phyloP scores from a whole-genome alignment of 1,140 invertebrate genomes.

The Reticulitermes speratus region DNA sequence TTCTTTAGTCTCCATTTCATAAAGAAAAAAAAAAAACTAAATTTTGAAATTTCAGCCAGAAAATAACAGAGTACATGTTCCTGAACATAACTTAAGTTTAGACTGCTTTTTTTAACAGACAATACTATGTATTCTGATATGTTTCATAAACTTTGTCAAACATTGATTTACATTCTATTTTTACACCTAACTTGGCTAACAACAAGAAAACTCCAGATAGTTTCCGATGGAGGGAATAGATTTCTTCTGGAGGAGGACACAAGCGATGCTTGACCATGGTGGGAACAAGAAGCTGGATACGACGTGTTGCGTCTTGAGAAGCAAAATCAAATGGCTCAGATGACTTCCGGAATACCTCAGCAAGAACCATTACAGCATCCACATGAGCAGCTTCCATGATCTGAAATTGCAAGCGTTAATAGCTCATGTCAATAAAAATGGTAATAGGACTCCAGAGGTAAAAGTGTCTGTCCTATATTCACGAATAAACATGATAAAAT shows the following conservation, averaged over 20 bases:
- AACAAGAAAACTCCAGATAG: constrained; percentile 95
- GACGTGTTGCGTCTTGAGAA: constrained; percentile 71
- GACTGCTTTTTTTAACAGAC: not conserved
- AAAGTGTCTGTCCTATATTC: constrained; percentile 15
- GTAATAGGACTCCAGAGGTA: constrained; percentile 26
- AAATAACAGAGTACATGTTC: too few species aligned
- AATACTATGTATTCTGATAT: constrained; percentile 49
- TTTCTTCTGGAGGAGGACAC: constrained; percentile 97
- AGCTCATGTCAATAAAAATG: constrained; percentile 34
- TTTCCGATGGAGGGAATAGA: constrained; percentile 97
- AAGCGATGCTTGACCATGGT: constrained; percentile 92
- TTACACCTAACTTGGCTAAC: constrained; percentile 86
- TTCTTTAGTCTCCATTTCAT: too few species aligned
- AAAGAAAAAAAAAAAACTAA: too few species aligned
- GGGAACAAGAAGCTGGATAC: constrained; percentile 84
- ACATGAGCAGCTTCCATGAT: constrained; percentile 93
- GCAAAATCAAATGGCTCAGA: constrained; percentile 85
- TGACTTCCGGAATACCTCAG: constrained; percentile 80
- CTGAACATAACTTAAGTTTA: too few species aligned
- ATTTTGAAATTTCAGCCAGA: too few species aligned
- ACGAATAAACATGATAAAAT: constrained; percentile 29
- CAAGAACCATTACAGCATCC: constrained; percentile 93
- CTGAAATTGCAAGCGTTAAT: constrained; percentile 47
- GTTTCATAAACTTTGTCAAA: constrained; percentile 79
- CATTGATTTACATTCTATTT: constrained; percentile 81